Evolutionary conservation across 2,113 vertebrate genomes (phyloP).

Genomic region (Ginglymostoma cirratum): DNA sequence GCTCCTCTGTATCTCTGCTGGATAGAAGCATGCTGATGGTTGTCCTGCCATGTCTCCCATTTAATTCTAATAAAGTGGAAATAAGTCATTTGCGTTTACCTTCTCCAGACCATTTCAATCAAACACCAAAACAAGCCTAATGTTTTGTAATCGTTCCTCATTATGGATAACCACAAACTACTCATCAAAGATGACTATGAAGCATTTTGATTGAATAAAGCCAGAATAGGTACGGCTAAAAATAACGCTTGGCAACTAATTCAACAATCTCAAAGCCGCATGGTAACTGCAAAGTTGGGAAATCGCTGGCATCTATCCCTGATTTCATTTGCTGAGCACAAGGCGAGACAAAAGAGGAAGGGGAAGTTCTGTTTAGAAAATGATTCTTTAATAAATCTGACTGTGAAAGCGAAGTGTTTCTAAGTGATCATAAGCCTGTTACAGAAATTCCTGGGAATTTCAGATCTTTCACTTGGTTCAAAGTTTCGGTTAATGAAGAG

Average conservation of each 20-base stretch:
- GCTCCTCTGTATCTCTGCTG: not conserved
- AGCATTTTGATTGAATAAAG: not conserved
- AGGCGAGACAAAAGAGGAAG: not conserved
- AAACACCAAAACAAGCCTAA: not conserved
- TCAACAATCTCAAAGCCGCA: not conserved
- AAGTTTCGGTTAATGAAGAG: not conserved
- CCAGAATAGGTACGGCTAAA: not conserved
- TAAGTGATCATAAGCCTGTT: not conserved
- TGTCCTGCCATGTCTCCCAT: not conserved
- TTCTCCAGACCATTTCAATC: not conserved
- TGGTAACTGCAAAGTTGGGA: not conserved
- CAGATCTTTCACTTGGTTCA: not conserved
- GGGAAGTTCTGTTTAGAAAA: no score
- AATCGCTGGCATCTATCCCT: not conserved
- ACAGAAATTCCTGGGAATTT: not conserved
- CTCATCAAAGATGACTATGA: not conserved
- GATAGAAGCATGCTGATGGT: not conserved
- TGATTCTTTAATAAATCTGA: not conserved
- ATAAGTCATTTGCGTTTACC: not conserved
- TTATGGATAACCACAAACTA: not conserved
- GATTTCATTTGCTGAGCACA: not conserved
- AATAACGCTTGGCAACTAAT: not conserved
- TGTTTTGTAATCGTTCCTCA: not conserved
- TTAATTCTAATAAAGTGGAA: not conserved
- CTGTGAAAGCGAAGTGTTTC: not conserved